Base-by-base conservation (phyloP, 2,888 invertebrate species). In the Nipponacmea schrenckii region DNA sequence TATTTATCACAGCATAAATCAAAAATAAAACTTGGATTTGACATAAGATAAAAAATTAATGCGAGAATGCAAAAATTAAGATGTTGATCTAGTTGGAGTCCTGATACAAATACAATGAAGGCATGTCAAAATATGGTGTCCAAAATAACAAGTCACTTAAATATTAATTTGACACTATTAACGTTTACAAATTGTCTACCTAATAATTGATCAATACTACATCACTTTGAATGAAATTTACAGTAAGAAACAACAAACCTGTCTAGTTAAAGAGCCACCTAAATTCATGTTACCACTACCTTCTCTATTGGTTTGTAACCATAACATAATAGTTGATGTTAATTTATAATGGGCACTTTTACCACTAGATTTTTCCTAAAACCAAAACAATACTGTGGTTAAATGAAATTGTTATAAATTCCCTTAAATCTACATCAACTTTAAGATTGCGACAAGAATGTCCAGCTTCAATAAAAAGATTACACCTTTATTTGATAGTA, bases 281-380 rank as follows among this genome's bases (percentile, higher is more conserved):
- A 99, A 92, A 90, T 98, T 99, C 97, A 99, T 98, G 20, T 97
- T 97, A 24, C 99, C 99, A 17, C 98, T 98, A 70, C 95, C 96
- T 39, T 88, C 88, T 89, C 97, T 97, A 87, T 96, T 97, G 2
- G 99, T 99, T 89, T 99, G 98, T 73, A 99, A 92, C 99, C 99
- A 99, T 74, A 99, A 90, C 98, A 99, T 99, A 0, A 96, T 97
- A 0, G 99, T 99, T 0, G 98, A 98, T 63, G 98, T 99, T 85
- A 99, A 92, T 91, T 99, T 99, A 89, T 99, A 99, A 89, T 98
- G 97, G 31, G 98, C 98, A 82, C 93, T 95, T 44, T 86, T 84
- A 0, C 97, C 97, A 31, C 94, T 94, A 66, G 96, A 94, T 90
- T 98, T 98, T 89, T 98, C 97, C 87, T 96, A 79, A 0, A 77